Evolutionary conservation across 2,888 invertebrate species (phyloP).

Genomic region (Fissipunctia ypsillon): DNA sequence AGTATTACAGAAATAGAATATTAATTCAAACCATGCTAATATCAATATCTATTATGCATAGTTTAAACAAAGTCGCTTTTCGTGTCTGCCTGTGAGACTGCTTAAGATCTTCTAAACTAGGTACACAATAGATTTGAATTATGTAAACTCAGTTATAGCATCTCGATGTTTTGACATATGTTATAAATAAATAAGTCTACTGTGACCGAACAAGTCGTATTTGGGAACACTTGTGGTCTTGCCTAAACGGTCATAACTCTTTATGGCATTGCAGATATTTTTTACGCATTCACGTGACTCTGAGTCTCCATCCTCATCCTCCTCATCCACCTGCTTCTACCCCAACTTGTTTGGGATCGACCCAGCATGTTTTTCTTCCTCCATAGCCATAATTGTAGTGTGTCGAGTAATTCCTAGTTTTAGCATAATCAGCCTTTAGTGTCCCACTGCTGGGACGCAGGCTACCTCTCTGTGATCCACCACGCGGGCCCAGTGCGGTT

Average conservation of each 20-base stretch:
- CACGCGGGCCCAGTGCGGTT: too few relatives aligned
- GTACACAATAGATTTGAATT: neutral
- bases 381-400: neutral
- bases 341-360: neutral
- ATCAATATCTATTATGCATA: neutral
- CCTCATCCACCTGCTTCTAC: too few relatives aligned
- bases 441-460: neutral
- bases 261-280: slow-evolving; percentile 37
- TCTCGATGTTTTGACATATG: neutral
- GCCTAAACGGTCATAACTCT: neutral
- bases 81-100: neutral
- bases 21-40: neutral
- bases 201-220: neutral
- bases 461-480: too few relatives aligned
- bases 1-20: slow-evolving; percentile 13
- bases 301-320: neutral
- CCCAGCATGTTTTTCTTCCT: neutral
- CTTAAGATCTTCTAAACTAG: neutral
- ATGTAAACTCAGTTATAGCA: too few relatives aligned
- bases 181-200: neutral
- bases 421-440: neutral
- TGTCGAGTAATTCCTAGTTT: neutral
- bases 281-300: neutral
- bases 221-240: neutral
- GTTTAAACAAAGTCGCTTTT: neutral